Evolutionary conservation across 2,888 invertebrate genomes (phyloP).

Genomic region (Torymus auratus): DNA sequence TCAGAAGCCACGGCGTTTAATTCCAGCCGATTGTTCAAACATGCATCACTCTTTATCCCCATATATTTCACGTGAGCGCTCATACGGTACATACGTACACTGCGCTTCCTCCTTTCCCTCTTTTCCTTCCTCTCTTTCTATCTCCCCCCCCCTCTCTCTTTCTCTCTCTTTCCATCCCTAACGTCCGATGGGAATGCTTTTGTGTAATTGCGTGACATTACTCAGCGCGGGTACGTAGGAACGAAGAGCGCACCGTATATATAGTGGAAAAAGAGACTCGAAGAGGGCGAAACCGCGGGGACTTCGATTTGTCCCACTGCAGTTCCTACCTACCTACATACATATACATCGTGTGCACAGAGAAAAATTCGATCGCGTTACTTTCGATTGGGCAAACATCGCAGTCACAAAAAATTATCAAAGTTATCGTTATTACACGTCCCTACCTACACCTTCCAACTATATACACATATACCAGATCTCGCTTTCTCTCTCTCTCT

Average conservation of each 20-base stretch:
- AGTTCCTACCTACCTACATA: no score
- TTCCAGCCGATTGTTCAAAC: no score
- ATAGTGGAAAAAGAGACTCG: neutral
- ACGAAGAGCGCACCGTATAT: neutral
- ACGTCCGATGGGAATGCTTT: conserved; percentile 44
- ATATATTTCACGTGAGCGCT: no score
- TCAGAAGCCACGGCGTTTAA: no score
- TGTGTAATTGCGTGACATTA: conserved; percentile 53
- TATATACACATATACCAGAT: no score
- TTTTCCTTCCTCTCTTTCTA: no score
- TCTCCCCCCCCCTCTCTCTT: neutral
- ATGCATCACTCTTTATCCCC: no score
- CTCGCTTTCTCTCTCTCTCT: no score
- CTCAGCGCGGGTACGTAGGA: conserved; percentile 34
- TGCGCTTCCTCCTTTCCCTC: no score
- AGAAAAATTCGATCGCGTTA: conserved; percentile 34
- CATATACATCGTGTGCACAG: no score
- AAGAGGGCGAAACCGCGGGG: neutral
- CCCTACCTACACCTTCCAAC: no score
- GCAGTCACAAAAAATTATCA: conserved; percentile 2
- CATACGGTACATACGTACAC: no score
- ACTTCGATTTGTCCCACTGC: conserved; percentile 5
- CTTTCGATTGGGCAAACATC: conserved; percentile 32
- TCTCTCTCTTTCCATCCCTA: neutral
- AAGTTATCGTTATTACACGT: conserved; percentile 23